Percentiles rank a stretch among this genome's conserved stretches.
These are phyloP conservation scores for Fregetta grallaria DNA, from an alignment of 2,113 vertebrate species.

Conservation along the genomic window DNA sequence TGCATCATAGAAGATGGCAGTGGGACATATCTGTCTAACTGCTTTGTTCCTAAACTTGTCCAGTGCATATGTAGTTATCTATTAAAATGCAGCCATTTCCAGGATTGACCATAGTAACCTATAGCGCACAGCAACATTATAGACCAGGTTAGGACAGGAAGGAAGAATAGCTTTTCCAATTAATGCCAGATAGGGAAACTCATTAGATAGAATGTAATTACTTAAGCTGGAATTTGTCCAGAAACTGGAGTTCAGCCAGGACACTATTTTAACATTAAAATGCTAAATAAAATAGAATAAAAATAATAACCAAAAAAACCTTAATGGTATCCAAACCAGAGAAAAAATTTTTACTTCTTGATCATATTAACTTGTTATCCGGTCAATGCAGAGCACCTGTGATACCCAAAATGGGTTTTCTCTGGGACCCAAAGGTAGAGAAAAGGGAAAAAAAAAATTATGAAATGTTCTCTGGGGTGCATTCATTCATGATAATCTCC, in stretches of 20 bases:
- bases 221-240: constrained; percentile 26
- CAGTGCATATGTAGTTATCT: neutral
- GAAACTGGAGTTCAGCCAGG: constrained; percentile 26
- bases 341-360: neutral
- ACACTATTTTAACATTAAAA: neutral
- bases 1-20: neutral
- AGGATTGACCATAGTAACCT: neutral
- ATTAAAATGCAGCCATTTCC: neutral
- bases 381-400: neutral
- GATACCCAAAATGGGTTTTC: neutral
- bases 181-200: constrained; percentile 35
- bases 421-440: neutral
- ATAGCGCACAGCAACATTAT: neutral
- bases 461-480: neutral
- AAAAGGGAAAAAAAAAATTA: neutral
- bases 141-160: neutral
- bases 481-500: neutral
- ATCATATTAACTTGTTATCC: neutral
- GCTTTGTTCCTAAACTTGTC: neutral
- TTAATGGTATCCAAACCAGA: neutral
- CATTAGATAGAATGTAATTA: constrained; percentile 31
- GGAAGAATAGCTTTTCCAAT: constrained; percentile 28
- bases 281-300: neutral
- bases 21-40: neutral
- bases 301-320: neutral